phyloP scores from a whole-genome alignment of 2,888 invertebrate genomes.

The Tortrix viridana region DNA sequence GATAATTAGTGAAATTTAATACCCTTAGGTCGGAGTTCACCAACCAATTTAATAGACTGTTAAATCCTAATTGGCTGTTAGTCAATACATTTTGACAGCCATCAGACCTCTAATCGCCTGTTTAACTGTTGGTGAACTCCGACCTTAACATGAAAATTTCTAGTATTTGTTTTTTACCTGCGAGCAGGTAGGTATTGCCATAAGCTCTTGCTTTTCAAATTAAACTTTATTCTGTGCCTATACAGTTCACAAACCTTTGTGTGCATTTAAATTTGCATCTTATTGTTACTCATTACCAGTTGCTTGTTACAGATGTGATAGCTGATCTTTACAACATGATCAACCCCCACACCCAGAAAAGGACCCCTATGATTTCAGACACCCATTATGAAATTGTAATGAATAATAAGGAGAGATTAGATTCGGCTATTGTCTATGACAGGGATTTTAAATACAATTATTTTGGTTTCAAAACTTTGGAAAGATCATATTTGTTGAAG shows the following conservation, averaged over 20 bases:
- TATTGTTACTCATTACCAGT: neutral
- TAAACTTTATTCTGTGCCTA: neutral
- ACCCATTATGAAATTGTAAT: conserved; percentile 91
- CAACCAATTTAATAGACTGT: too few relatives aligned
- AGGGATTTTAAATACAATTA: conserved; percentile 98
- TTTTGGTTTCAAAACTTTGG: conserved; percentile 99
- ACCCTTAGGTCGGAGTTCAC: too few relatives aligned
- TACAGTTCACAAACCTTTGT: neutral
- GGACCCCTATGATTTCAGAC: conserved; percentile 94
- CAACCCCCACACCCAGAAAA: conserved; percentile 88
- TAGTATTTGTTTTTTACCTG: too few relatives aligned
- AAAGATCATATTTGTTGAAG: conserved; percentile 96
- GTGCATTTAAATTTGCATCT: neutral
- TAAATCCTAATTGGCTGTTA: too few relatives aligned
- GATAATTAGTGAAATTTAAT: too few relatives aligned
- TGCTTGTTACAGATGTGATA: conserved; percentile 91
- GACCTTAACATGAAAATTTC: too few relatives aligned
- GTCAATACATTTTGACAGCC: too few relatives aligned
- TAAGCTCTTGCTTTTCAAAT: too few relatives aligned
- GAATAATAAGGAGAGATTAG: conserved; percentile 93
- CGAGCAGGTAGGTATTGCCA: conserved; percentile 79
- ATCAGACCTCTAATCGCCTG: too few relatives aligned
- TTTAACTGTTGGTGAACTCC: too few relatives aligned
- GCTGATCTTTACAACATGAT: conserved; percentile 91
- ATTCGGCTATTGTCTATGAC: conserved; percentile 98